Base-by-base conservation (phyloP, 1,140 invertebrate genomes). In the Battus philenor region DNA sequence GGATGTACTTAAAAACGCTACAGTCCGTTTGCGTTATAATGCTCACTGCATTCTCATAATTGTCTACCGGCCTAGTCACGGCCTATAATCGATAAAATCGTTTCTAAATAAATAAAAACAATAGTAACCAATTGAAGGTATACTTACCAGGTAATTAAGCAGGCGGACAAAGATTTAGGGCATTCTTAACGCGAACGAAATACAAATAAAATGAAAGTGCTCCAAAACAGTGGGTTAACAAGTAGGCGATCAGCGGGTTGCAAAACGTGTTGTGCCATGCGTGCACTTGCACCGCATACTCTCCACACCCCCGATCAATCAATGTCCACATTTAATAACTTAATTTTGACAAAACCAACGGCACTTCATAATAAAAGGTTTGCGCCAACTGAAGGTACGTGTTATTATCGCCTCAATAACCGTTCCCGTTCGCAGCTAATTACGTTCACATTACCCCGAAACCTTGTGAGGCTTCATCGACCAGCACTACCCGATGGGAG, bases 261-360 rank as follows among this genome's bases (percentile, higher is more conserved):
- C 20, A 12, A 20, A 24, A 9, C 10, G 18, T 9, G 10, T 20
- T 2, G 8, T 9, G 6, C 22, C 24, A 44, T 72, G 67, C 67
- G 68, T 68, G 67, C 54, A 55, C 62, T 78, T 69, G 67, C 72
- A 59, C 55, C 70, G 67, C 69, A 63, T 70, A 68, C 63, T 62
- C 56, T 67, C 61, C 60, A 53, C 59, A 64, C 56, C 58, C 59
- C 65, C 59, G 57, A 65, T 76, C 76, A 72, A 75, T 83, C 72
- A 80, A 71, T 48, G 76, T 76, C 72, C 61, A 68, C 46, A 39
- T 57, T 59, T 83, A 79, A 80, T 77, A 60, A 80, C 75, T 80
- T 83, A 74, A 80, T 80, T 73, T 64, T 73, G 67, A 78, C 68
- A 73, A 56, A 59, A 47, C 26, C 51, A 48, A 38, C 56, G 48